Evolutionary conservation across 2,113 vertebrate genomes (phyloP), one percentile per base, ranked within the genome.

Genomic region (Semicossyphus pulcher): DNA sequence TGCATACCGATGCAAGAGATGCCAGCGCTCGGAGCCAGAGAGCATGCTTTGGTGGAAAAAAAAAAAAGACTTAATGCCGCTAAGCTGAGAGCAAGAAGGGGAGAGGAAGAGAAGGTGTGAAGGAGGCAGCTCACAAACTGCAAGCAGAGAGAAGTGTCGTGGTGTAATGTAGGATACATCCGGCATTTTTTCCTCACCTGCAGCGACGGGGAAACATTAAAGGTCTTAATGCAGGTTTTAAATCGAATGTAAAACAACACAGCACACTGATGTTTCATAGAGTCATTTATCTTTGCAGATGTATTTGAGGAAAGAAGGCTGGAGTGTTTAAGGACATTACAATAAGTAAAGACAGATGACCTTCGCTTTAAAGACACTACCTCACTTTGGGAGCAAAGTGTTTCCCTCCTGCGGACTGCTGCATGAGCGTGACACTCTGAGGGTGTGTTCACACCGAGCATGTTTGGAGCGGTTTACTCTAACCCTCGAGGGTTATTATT

Each of bases 1-100:
- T 86, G 92, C 89, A 93, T 93, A 90, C 86, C 81, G 88, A 94
- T 93, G 86, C 71, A 80, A 47, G 73, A 71, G 81, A 82, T 81
- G 83, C 88, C 82, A 74, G 83, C 69, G 81, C 85, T 87, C 56
- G 44, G 77, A 89, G 88, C 83, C 84, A 90, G 80, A 78, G 90
- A 88, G 81, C 83, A 81, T 51, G 78, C 59, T 84, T 81, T 79
- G 72, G 76, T 60, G 42, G 3, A 39, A 61, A 58, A 75, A 26
- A 36, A 71, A 76, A 83, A 74, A 80, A 41, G 67, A 57, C 79
- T 83, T 80, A 82, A 86, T 88, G 71, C 71, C 12, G 21, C 76
- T 72, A 82, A 88, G 75, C 86, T 87, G 77, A 78, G 76, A 82
- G 86, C 49, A 79, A 70, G 85, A 83, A 48, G 56, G 53, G 60